Evolutionary conservation across 2,797 vertebrate genomes (phyloP).

Genomic region (Amblyraja radiata): DNA sequence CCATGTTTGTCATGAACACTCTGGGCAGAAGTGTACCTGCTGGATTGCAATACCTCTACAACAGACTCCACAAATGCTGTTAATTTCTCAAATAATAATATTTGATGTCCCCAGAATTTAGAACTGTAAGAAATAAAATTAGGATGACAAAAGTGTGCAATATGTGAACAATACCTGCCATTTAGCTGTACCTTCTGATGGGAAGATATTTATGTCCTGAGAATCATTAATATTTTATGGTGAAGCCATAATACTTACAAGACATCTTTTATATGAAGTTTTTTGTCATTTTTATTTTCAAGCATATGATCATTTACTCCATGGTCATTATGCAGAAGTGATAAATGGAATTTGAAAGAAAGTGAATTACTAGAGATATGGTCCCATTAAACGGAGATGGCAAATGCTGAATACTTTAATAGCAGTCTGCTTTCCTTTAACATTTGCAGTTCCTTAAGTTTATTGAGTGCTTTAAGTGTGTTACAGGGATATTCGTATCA

Average conservation of each 20-base stretch:
- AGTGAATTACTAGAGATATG: neutral
- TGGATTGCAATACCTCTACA: neutral
- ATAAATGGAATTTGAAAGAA: constrained; percentile 5
- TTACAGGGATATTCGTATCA: neutral
- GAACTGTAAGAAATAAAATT: neutral
- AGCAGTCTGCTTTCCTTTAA: neutral
- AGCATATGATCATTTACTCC: constrained; percentile 26
- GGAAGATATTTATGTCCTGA: constrained; percentile 22
- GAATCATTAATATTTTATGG: constrained; percentile 28
- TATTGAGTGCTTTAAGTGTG: neutral
- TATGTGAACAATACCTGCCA: neutral
- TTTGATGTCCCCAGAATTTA: constrained; percentile 11
- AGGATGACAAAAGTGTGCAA: neutral
- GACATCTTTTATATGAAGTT: constrained; percentile 26
- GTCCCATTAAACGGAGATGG: neutral
- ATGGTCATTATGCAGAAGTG: constrained; percentile 19
- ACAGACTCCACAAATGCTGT: neutral
- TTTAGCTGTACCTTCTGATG: neutral
- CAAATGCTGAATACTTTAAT: neutral
- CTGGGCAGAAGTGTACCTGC: neutral
- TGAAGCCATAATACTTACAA: neutral
- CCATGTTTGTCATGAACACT: too few species aligned
- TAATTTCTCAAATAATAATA: constrained; percentile 3
- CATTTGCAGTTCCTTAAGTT: neutral
- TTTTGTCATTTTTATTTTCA: constrained; percentile 36